Conservation (phyloP, 2,797 vertebrate species). For the Chaetophractus vellerosus region DNA sequence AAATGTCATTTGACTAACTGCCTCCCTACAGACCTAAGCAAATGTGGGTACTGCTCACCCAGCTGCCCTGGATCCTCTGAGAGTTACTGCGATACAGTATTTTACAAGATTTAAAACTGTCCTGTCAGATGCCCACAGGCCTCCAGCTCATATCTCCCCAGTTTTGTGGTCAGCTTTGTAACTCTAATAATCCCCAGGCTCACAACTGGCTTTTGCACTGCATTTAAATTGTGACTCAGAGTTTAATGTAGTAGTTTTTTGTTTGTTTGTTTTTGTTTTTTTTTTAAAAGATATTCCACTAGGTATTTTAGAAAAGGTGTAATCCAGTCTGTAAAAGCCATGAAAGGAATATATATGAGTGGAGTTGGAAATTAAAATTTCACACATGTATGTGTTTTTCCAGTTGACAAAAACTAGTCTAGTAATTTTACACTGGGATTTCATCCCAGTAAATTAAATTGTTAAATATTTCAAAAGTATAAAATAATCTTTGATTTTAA, state of each 20-base stretch:
- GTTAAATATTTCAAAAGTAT: conserved; percentile 62
- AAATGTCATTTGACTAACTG: not conserved
- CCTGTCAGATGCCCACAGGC: conserved; percentile 49
- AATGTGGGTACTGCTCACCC: not conserved
- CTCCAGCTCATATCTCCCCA: conserved; percentile 38
- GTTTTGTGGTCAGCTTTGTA: conserved; percentile 70
- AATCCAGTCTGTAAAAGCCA: conserved; percentile 73
- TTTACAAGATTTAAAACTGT: not conserved
- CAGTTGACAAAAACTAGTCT: conserved; percentile 39
- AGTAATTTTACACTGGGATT: conserved; percentile 54
- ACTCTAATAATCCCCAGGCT: conserved; percentile 72
- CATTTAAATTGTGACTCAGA: conserved; percentile 78
- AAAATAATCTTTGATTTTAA: conserved; percentile 68
- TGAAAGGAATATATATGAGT: not conserved
- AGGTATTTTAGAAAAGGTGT: conserved; percentile 83
- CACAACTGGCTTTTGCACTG: conserved; percentile 69
- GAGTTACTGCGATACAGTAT: not conserved
- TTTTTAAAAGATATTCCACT: conserved; percentile 76
- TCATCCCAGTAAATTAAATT: conserved; percentile 15
- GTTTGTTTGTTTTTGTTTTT: no score
- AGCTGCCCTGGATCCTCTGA: conserved; percentile 22
- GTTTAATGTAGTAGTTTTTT: conserved; percentile 78
- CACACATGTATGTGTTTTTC: not conserved
- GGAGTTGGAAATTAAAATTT: conserved; percentile 15
- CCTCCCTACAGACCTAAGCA: not conserved